These are phyloP conservation scores for Exaiptasia diaphana DNA, from an alignment of 64 coral and sea anemone species.

Conservation along the genomic window DNA sequence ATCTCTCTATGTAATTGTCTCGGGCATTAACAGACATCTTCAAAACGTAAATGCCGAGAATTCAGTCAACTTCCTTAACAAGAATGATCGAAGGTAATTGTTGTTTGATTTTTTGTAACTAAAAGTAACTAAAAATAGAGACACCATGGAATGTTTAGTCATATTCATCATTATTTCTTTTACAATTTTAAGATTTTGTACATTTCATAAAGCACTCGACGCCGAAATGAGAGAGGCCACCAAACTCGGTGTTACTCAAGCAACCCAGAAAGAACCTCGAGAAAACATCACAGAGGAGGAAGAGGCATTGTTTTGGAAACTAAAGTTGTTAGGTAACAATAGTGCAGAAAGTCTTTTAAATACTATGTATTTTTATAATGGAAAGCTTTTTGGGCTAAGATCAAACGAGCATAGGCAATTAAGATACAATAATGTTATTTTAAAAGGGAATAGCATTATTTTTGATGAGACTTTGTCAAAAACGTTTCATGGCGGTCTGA, in stretches of 20 bases:
- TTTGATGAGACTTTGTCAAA: slow-evolving; percentile 18
- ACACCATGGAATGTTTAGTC: no score
- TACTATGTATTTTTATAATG: slow-evolving; percentile 15
- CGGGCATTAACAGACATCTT: neutral
- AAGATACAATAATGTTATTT: neutral
- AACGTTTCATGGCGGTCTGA: slow-evolving; percentile 27
- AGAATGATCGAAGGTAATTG: neutral
- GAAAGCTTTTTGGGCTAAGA: slow-evolving; percentile 14
- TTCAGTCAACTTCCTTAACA: neutral
- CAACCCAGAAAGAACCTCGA: neutral
- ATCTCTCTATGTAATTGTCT: neutral
- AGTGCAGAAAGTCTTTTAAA: neutral
- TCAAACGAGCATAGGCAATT: slow-evolving; percentile 13
- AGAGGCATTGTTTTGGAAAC: neutral
- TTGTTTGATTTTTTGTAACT: no score
- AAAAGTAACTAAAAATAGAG: no score
- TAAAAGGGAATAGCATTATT: slow-evolving; percentile 5
- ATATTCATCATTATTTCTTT: no score
- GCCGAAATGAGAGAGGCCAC: slow-evolving; percentile 13
- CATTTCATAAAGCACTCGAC: slow-evolving; percentile 22
- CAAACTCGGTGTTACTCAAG: slow-evolving; percentile 4
- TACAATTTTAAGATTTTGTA: slow-evolving; percentile 4
- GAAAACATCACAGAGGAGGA: slow-evolving; percentile 20
- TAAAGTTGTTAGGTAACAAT: slow-evolving; percentile 5
- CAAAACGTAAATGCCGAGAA: neutral